Evolutionary conservation across 2,797 vertebrate species (phyloP).

Genomic region (Aviceda cuculoides): DNA sequence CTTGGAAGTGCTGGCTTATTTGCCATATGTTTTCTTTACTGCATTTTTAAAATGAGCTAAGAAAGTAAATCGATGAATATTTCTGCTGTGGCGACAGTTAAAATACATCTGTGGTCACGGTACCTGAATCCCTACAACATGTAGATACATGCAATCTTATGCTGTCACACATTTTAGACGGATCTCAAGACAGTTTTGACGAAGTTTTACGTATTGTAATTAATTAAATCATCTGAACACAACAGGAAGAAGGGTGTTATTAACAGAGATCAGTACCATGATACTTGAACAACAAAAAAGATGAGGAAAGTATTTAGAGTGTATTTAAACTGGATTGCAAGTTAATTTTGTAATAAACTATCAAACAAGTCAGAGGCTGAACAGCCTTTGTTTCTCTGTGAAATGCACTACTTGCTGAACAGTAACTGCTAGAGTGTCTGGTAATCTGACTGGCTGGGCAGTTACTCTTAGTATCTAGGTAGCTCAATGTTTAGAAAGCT

Average conservation of each 20-base stretch:
- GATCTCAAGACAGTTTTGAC: background rate
- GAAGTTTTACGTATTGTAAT: background rate
- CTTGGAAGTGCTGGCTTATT: background rate
- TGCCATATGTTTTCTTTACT: background rate
- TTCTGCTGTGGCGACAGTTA: background rate
- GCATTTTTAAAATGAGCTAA: background rate
- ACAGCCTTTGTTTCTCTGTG: slow-evolving; percentile 21
- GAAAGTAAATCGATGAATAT: background rate
- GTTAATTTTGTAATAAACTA: slow-evolving; percentile 13
- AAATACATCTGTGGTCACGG: background rate
- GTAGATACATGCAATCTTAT: background rate
- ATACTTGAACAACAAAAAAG: background rate
- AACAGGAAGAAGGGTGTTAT: background rate
- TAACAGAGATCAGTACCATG: background rate
- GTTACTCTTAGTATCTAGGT: background rate
- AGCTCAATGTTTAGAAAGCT: slow-evolving; percentile 27
- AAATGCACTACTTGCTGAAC: slow-evolving; percentile 1
- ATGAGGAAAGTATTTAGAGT: background rate
- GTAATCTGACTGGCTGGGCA: background rate
- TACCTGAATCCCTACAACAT: background rate
- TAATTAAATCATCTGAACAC: background rate
- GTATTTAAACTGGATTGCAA: slow-evolving; percentile 37
- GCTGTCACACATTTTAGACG: background rate
- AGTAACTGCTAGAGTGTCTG: background rate
- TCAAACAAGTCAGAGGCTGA: background rate